phyloP scores from a whole-genome alignment of 2,888 invertebrate species.

The Macrosoma leucophasiata region DNA sequence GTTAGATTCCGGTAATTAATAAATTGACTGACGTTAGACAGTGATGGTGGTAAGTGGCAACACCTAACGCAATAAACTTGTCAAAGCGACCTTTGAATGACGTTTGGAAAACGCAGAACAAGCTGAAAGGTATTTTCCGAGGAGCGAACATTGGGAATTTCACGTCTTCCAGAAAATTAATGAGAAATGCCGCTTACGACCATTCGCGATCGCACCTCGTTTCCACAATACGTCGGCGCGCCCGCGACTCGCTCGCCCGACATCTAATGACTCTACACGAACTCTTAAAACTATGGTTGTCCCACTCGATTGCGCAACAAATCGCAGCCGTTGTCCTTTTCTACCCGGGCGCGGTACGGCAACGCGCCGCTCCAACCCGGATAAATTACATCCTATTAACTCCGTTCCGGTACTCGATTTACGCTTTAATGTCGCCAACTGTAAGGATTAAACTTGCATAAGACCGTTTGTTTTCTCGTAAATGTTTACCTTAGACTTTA shows the following conservation, averaged over 20 bases:
- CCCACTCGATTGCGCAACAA: slow-evolving; percentile 36
- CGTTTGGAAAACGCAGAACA: slow-evolving; percentile 41
- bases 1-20: too few species aligned
- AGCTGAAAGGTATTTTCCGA: slow-evolving; percentile 55
- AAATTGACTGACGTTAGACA: too few species aligned
- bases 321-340: slow-evolving; percentile 42
- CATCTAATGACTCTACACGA: slow-evolving; percentile 59
- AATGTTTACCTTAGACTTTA: slow-evolving; percentile 61
- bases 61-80: slow-evolving; percentile 16
- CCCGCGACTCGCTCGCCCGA: slow-evolving; percentile 44
- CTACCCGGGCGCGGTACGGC: slow-evolving; percentile 62
- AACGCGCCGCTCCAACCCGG: slow-evolving; percentile 67
- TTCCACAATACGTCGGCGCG: slow-evolving; percentile 57
- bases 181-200: slow-evolving; percentile 66
- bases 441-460: slow-evolving; percentile 72
- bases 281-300: slow-evolving; percentile 55
- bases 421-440: slow-evolving; percentile 60
- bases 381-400: slow-evolving; percentile 75
- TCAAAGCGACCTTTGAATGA: slow-evolving; percentile 29
- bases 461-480: slow-evolving; percentile 43
- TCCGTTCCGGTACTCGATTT: slow-evolving; percentile 66
- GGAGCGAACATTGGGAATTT: slow-evolving; percentile 56
- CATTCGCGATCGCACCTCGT: slow-evolving; percentile 58
- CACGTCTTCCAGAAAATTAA: slow-evolving; percentile 71
- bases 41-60: too few species aligned